Conservation (phyloP, 2,113 vertebrate genomes). For the Sminthopsis crassicaudata region DNA sequence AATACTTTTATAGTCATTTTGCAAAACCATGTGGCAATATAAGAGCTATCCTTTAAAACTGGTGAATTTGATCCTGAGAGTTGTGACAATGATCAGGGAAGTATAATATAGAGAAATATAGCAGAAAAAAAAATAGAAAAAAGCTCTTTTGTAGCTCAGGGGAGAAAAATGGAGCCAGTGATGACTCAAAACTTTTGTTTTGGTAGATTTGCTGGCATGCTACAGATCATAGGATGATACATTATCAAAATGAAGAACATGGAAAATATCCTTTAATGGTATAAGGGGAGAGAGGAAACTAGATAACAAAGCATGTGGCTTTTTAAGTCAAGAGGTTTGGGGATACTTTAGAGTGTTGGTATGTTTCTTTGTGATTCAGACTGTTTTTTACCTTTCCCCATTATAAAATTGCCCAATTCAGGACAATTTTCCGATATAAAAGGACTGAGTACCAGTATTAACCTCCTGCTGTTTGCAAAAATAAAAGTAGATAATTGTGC, state of each 20-base stretch:
- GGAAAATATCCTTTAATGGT: background rate
- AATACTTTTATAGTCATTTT: background rate
- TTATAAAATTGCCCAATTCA: background rate
- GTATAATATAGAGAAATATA: background rate
- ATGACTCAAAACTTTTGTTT: background rate
- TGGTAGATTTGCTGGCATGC: background rate
- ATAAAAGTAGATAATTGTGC: background rate
- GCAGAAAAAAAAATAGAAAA: background rate
- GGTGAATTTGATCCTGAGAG: background rate
- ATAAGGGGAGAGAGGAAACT: background rate
- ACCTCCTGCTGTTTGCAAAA: background rate
- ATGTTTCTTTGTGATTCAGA: background rate
- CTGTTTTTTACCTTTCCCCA: background rate
- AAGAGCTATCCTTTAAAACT: background rate
- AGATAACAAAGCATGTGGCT: background rate
- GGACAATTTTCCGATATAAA: background rate
- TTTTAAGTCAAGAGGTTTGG: background rate
- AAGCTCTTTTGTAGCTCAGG: background rate
- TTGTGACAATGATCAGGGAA: background rate
- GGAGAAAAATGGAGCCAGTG: background rate
- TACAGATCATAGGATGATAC: background rate
- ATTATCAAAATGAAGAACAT: background rate
- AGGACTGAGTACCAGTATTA: background rate
- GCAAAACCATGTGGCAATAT: background rate
- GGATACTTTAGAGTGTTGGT: background rate